A percentile compares a stretch with the other conserved stretches of the same genome.
Evolutionary conservation across 2,797 vertebrate genomes (phyloP).

Genomic region (Oreochromis grahami): DNA sequence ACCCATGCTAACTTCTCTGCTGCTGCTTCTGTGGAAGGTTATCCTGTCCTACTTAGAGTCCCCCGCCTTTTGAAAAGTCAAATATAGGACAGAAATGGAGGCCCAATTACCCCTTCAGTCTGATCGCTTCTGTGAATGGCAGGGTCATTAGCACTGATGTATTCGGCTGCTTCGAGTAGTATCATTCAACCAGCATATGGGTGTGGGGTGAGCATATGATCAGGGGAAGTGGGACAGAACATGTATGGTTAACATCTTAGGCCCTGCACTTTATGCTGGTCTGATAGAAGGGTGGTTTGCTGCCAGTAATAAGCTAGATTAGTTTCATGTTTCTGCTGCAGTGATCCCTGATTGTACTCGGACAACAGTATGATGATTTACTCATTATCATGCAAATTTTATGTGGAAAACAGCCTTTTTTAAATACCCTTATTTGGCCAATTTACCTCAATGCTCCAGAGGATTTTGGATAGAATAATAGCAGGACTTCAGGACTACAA

Average conservation of each 20-base stretch:
- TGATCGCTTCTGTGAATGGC: conserved; percentile 57
- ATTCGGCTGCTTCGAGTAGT: conserved; percentile 11
- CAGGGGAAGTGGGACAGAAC: conserved; percentile 35
- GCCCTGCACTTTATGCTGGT: background rate
- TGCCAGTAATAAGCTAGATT: background rate
- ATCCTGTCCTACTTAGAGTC: conserved; percentile 74
- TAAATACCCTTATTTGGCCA: background rate
- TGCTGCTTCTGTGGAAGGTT: conserved; percentile 69
- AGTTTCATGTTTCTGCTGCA: background rate
- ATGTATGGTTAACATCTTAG: background rate
- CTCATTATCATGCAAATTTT: background rate
- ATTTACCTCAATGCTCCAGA: background rate
- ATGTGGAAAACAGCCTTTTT: background rate
- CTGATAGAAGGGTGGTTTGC: background rate
- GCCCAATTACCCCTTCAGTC: conserved; percentile 59
- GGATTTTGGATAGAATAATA: background rate
- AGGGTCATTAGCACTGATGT: conserved; percentile 33
- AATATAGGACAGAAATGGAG: conserved; percentile 76
- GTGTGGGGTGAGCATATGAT: conserved; percentile 8
- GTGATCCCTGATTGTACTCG: background rate
- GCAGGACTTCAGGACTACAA: background rate
- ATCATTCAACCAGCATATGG: conserved; percentile 7
- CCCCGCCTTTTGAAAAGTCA: conserved; percentile 64
- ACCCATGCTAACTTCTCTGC: conserved; percentile 60
- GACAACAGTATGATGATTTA: background rate